Base-by-base conservation (phyloP, 2,797 vertebrate genomes). In the Amazona ochrocephala region DNA sequence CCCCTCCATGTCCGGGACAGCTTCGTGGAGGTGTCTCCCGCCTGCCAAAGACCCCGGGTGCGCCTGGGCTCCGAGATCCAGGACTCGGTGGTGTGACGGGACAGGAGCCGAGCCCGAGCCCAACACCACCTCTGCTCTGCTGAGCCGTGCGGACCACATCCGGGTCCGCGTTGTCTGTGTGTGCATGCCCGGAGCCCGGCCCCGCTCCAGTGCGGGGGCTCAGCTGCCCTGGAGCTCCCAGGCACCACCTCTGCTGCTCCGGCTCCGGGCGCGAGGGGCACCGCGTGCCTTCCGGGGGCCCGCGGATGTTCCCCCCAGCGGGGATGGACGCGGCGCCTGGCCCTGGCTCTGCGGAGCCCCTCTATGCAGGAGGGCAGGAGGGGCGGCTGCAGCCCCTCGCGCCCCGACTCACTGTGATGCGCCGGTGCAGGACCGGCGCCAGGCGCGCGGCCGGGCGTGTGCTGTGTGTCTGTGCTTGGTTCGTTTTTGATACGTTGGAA, bases 31-130 rank as follows among this genome's bases (percentile, higher is more conserved):
- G 98, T 99, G 80, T 99, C 98, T 2, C 98, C 98, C 0, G 93
- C 98, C 58, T 98, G 99, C 96, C 99, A 99, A 39, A 98, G 98
- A 94, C 99, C 99, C 24, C 98, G 99, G n/a, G 99, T 99, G 81
- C 98, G 99, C 91, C 98, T 99, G 62, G 99, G 99, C 95, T 99
- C 99, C 0, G 99, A 99, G 97, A 99, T 99, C 95, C 99, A 99
- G 97, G 99, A 99, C 98, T 99, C 99, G 0, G 99, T 99, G 75
- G 99, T 99, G 97, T 99, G 98, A 99, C 2, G 2, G 71, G 64
- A 6, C 1, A 2, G 67, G 75, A 84, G 64, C 48, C 5, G 0
- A 50, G 60, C 54, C 76, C 80, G 41, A 5, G 0, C 10, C 42
- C 32, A 1, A 21, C 0, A 50, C 56, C 2, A 2, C 77, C 44